Evolutionary conservation across 2,888 invertebrate genomes (phyloP).

Genomic region (Drosophila robusta): DNA sequence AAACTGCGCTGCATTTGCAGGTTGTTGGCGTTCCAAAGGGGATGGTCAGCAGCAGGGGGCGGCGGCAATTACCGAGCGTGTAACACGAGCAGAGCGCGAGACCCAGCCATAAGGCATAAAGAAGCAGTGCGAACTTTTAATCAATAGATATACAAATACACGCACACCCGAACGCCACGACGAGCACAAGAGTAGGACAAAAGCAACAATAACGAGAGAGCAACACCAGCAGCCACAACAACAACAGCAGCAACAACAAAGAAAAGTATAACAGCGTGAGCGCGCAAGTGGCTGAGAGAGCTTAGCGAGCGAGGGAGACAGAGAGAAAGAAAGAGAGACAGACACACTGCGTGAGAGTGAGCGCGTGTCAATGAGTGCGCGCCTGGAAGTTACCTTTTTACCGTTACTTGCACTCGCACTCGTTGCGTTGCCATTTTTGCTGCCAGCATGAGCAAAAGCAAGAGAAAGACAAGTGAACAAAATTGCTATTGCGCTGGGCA

Average conservation of each 20-base stretch:
- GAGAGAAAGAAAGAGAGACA: conserved; percentile 3
- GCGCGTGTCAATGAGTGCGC: conserved; percentile 18
- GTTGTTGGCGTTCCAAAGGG: conserved; percentile 13
- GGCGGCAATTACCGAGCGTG: conserved; percentile 42
- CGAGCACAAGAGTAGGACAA: conserved; percentile 38
- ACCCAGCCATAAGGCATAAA: conserved; percentile 58
- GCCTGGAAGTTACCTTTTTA: conserved; percentile 46
- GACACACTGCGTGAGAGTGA: conserved; percentile 27
- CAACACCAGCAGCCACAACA: conserved; percentile 31
- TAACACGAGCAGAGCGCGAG: conserved; percentile 50
- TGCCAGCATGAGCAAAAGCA: conserved; percentile 43
- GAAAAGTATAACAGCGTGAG: conserved; percentile 50
- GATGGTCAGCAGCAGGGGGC: background rate
- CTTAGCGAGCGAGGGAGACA: conserved; percentile 8
- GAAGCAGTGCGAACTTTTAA: conserved; percentile 71
- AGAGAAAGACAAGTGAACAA: conserved; percentile 75
- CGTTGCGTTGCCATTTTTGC: conserved; percentile 33
- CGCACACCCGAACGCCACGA: conserved; percentile 15
- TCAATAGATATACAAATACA: conserved; percentile 66
- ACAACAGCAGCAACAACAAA: conserved; percentile 48
- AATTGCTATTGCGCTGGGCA: conserved; percentile 78
- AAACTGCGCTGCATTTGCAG: conserved; percentile 44
- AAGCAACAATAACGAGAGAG: conserved; percentile 57
- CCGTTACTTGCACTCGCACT: conserved; percentile 38
- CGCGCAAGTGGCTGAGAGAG: conserved; percentile 46